These are phyloP conservation scores for Aplidium turbinatum DNA, from an alignment of 23 tunicate genomes.

Conservation along the genomic window DNA sequence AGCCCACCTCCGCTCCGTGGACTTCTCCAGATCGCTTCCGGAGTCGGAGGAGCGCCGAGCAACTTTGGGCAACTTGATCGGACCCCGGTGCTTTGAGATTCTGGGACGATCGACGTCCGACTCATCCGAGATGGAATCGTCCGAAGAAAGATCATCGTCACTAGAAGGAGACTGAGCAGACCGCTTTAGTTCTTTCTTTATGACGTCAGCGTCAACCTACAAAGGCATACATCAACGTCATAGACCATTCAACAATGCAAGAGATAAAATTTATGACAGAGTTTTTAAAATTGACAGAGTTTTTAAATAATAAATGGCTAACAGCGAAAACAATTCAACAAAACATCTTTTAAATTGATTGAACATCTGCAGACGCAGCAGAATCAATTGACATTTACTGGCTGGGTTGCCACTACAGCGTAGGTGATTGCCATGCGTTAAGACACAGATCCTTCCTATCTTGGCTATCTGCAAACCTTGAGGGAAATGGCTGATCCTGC, in stretches of 20 bases:
- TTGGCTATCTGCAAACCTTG: slow-evolving; percentile 23
- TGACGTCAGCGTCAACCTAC: slow-evolving; percentile 76
- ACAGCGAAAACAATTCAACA: no score
- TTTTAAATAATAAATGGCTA: no score
- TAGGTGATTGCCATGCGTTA: no score
- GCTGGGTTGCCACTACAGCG: no score
- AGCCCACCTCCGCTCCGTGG: slow-evolving; percentile 2
- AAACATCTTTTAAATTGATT: no score
- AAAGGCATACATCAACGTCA: no score
- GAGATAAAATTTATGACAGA: no score
- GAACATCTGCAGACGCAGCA: no score
- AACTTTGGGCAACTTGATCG: slow-evolving; percentile 36
- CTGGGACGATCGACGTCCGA: slow-evolving; percentile 31
- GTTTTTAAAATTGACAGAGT: no score
- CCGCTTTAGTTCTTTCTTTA: slow-evolving; percentile 48
- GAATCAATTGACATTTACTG: no score
- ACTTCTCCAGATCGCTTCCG: slow-evolving; percentile 20
- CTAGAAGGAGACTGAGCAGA: slow-evolving; percentile 2
- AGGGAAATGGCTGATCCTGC: slow-evolving; percentile 62
- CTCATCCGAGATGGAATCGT: slow-evolving; percentile 29
- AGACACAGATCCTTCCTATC: no score
- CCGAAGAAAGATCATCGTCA: slow-evolving; percentile 35
- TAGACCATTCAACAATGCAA: no score
- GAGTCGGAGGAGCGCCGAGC: slow-evolving; percentile 26
- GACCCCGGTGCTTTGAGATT: slow-evolving; percentile 22